Evolutionary conservation across 1,140 invertebrate species (phyloP).

Genomic region (Drosophila nikananu): DNA sequence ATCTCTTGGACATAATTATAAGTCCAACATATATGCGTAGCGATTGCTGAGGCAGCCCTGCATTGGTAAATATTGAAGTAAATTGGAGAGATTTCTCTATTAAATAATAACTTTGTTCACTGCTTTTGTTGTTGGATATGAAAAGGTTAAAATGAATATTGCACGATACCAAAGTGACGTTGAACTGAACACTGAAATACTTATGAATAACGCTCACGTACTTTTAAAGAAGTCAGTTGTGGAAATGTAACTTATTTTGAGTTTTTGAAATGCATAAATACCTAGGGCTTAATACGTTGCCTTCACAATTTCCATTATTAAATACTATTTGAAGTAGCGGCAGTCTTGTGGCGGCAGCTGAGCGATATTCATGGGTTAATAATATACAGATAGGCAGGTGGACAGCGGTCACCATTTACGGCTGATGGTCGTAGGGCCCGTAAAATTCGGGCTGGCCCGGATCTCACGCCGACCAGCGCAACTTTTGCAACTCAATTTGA

Average conservation of each 20-base stretch:
- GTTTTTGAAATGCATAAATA: not conserved
- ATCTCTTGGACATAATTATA: not conserved
- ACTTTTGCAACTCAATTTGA: constrained; percentile 95
- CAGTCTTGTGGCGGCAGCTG: not conserved
- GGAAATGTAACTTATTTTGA: no score
- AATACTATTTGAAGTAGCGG: not conserved
- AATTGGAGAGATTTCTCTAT: not conserved
- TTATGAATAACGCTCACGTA: not conserved
- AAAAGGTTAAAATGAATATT: constrained; percentile 5
- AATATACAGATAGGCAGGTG: not conserved
- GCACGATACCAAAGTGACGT: not conserved
- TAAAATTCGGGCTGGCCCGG: constrained; percentile 30
- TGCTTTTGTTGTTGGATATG: constrained; percentile 1
- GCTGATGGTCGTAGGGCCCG: constrained; percentile 23
- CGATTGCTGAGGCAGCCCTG: not conserved
- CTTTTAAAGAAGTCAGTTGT: not conserved
- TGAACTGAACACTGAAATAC: not conserved
- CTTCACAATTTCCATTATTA: not conserved
- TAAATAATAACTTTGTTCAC: constrained; percentile 4
- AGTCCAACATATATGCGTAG: not conserved
- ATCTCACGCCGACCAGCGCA: constrained; percentile 88
- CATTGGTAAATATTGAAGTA: not conserved
- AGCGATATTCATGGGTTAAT: constrained; percentile 8
- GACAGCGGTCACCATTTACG: not conserved
- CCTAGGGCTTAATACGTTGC: not conserved